Evolutionary conservation across 1,140 invertebrate species (phyloP), one percentile per base, ranked within the genome.

Genomic region (Asobara japonica): DNA sequence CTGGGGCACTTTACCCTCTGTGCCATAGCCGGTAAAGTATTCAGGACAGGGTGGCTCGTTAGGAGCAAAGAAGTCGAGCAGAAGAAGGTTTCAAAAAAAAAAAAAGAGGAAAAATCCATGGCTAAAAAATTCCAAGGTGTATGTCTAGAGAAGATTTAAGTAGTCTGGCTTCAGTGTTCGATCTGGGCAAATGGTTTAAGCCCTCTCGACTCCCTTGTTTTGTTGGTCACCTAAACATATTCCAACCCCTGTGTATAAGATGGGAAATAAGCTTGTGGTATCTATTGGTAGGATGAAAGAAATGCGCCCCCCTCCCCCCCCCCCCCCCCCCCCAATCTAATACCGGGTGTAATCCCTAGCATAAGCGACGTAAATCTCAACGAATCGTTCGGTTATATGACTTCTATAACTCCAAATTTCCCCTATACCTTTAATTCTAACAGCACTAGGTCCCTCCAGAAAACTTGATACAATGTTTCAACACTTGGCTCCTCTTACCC

Each of bases 321-420:
- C n/a, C n/a, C n/a, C n/a, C n/a, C n/a, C n/a, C n/a, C n/a, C n/a
- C n/a, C n/a, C n/a, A n/a, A 62, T 16, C 41, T 72, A 72, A 72
- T 72, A 66, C 70, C 41, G 18, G 27, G 33, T 72, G 62, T 85
- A 85, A 85, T 85, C 84, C 83, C 72, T 25, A 62, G 70, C 51
- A 84, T 85, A 85, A 85, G 82, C 81, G 78, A 79, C 74, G 73
- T 75, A 75, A 75, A 56, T 75, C 74, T 65, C 69, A 45, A 75
- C 72, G 74, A 75, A 69, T 75, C 25, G 74, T 61, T 71, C 41
- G 41, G 74, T 51, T 31, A 72, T 72, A 72, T 71, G 36, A 56
- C 41, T 33, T 20, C 61, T 18, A 60, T 45, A 71, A 36, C 69
- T 48, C 45, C 61, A 65, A 36, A 31, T 62, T 56, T 65, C 36